These are phyloP conservation scores for Microhierax caerulescens DNA, from an alignment of 2,797 vertebrate species.

Conservation along the genomic window DNA sequence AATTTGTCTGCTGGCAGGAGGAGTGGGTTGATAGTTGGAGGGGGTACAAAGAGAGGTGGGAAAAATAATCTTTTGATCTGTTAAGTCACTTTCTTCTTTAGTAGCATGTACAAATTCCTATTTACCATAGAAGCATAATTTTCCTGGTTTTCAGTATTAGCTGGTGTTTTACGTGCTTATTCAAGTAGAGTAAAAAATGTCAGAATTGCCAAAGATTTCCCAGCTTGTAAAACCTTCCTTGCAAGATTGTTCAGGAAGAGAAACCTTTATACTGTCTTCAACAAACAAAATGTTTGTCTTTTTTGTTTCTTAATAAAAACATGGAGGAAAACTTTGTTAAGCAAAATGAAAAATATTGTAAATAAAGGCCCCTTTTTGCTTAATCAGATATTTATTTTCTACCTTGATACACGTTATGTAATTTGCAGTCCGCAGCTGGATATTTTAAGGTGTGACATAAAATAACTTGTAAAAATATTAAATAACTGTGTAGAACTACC, in stretches of 20 bases:
- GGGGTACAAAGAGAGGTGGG: neutral
- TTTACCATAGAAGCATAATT: neutral
- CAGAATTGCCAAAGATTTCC: neutral
- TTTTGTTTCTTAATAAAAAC: neutral
- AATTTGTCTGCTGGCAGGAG: conserved; percentile 23
- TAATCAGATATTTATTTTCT: neutral
- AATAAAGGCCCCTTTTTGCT: neutral
- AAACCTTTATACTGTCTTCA: neutral
- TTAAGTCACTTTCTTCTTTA: conserved; percentile 34
- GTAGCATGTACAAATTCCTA: neutral
- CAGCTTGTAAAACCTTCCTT: neutral
- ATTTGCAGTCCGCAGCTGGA: neutral
- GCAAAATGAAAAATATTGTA: neutral
- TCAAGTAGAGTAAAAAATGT: neutral
- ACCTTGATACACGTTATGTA: neutral
- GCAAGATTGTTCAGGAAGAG: neutral
- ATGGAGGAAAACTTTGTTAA: neutral
- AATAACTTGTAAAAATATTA: neutral
- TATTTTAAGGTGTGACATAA: neutral
- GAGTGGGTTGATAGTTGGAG: neutral
- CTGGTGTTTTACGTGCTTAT: neutral
- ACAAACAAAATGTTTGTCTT: neutral
- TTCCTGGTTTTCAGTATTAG: neutral
- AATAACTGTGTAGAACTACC: neutral
- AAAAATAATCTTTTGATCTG: conserved; percentile 40